A percentile compares a stretch with the other conserved stretches of the same genome.
These are phyloP conservation scores for Rhinatrema bivittatum DNA, from an alignment of 2,797 vertebrate genomes.

Conservation along the genomic window DNA sequence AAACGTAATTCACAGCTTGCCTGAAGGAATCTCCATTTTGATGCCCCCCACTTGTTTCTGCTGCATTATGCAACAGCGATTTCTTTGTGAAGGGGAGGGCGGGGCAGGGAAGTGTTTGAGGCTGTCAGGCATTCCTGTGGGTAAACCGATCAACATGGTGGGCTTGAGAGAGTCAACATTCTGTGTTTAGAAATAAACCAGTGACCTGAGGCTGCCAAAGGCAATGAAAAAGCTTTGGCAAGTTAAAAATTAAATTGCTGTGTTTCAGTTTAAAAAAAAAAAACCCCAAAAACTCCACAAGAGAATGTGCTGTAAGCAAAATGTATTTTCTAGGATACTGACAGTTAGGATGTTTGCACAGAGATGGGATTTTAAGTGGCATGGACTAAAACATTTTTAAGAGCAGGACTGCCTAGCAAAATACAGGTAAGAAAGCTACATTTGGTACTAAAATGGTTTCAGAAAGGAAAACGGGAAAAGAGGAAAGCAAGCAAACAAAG, in stretches of 20 bases:
- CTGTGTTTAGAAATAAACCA: constrained; percentile 10
- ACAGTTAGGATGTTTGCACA: constrained; percentile 28
- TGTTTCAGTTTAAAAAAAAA: constrained; percentile 7
- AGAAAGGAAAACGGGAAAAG: too few relatives aligned
- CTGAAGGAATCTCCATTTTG: constrained; percentile 27
- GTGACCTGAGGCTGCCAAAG: constrained; percentile 23
- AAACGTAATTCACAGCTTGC: constrained; percentile 17
- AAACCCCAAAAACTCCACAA: too few relatives aligned
- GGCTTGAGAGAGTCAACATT: constrained; percentile 18
- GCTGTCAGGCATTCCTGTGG: constrained; percentile 29
- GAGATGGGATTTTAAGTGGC: too few relatives aligned
- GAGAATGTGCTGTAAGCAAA: constrained; percentile 8
- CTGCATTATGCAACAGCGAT: constrained; percentile 37
- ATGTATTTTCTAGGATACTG: constrained; percentile 12
- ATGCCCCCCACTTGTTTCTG: constrained; percentile 33
- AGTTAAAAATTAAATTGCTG: constrained; percentile 14
- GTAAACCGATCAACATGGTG: constrained; percentile 27
- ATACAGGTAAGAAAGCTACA: too few relatives aligned
- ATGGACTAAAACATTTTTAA: too few relatives aligned
- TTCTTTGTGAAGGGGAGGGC: constrained; percentile 22
- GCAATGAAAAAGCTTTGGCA: constrained; percentile 18
- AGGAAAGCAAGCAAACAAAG: too few relatives aligned
- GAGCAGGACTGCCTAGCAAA: too few relatives aligned
- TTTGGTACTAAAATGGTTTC: too few relatives aligned
- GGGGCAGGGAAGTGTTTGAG: constrained; percentile 26